phyloP scores from a whole-genome alignment of 2,113 vertebrate genomes.

The Drymodes brunneopygia region DNA sequence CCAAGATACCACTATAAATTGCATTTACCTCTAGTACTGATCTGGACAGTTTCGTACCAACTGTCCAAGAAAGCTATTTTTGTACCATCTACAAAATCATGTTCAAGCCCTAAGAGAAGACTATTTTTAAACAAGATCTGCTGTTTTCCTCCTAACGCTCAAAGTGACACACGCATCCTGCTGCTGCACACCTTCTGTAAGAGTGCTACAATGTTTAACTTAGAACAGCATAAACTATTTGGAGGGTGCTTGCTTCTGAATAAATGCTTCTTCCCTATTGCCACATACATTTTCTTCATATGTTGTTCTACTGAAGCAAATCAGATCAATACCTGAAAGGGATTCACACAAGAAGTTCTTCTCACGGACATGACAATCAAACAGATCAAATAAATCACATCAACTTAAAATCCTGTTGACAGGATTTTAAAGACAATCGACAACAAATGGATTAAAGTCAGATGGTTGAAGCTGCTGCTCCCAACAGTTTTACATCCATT shows the following conservation, averaged over 20 bases:
- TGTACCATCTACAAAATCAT: neutral
- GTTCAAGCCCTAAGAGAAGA: neutral
- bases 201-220: neutral
- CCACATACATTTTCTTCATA: neutral
- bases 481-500: neutral
- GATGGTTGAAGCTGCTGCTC: constrained; percentile 5
- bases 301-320: neutral
- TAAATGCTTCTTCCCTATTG: neutral
- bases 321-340: neutral
- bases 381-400: neutral
- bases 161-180: neutral
- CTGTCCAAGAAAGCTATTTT: neutral
- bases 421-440: constrained; percentile 24
- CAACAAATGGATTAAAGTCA: constrained; percentile 45
- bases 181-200: neutral
- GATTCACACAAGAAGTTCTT: neutral
- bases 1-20: neutral
- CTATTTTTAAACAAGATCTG: neutral
- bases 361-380: neutral
- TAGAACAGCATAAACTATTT: neutral
- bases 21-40: neutral
- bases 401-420: neutral
- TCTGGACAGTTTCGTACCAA: neutral
- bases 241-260: neutral
- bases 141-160: neutral